Evolutionary conservation across 2,888 invertebrate genomes (phyloP), one percentile per base, ranked within the genome.

Genomic region (Athetis lepigone): DNA sequence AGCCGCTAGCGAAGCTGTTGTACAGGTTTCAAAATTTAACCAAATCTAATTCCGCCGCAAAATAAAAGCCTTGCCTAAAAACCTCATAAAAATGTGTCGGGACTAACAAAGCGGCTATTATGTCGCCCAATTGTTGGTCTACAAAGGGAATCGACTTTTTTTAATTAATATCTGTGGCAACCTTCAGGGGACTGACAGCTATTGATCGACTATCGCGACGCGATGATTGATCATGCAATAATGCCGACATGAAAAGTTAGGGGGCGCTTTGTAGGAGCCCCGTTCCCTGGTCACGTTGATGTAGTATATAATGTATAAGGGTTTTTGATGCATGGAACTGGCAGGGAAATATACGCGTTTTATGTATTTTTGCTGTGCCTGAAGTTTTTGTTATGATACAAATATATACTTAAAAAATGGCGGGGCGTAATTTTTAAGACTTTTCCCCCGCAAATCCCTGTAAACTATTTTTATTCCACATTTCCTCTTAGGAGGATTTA

Each of bases 151-250:
- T 70, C 39, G 60, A 37, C 23, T 62, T 72, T 74, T 70, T 72
- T 74, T 61, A 72, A 74, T 68, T 79, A 80, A 81, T 80, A 75
- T 77, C 58, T 71, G 54, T 72, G 72, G 66, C 54, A 72, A 75
- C 79, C 73, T 78, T 69, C 76, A 72, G 52, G 71, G 70, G 23
- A 36, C 47, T 63, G 79, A 73, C 76, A 50, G 79, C 63, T 79
- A 79, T 79, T 79, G 79, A 75, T 79, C 72, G 80, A 16, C 57
- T 56, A 66, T 77, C 46, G 39, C 33, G 37, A 21, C 45, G 21
- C 55, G 69, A 79, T 82, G 79, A 79, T 79, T 81, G 81, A 77
- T 80, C 55, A 58, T 37, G 66, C 57, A 71, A 80, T 81, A 75
- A 80, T 63, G 79, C 76, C 46, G 43, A 75, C 77, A 67, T 63